Evolutionary conservation across 2,888 invertebrate genomes (phyloP).

Genomic region (Leptopilina drosophilae): DNA sequence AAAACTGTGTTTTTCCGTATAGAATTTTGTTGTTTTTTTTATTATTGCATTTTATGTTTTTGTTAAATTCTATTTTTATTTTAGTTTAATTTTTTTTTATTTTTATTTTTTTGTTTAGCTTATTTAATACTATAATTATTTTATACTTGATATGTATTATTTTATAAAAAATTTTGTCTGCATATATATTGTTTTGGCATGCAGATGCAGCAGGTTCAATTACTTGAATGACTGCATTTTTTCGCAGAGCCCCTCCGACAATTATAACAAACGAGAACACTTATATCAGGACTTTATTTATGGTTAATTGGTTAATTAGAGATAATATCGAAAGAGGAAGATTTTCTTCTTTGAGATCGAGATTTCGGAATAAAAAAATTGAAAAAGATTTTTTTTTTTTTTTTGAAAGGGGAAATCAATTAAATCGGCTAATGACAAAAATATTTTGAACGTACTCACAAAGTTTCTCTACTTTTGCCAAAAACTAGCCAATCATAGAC

Average conservation of each 20-base stretch:
- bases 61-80: too few species aligned
- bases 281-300: conserved; percentile 27
- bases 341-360: conserved; percentile 12
- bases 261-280: conserved; percentile 38
- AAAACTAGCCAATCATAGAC: too few species aligned
- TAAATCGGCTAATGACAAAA: too few species aligned
- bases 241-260: not conserved
- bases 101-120: too few species aligned
- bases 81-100: too few species aligned
- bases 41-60: too few species aligned
- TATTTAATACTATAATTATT: too few species aligned
- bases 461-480: too few species aligned
- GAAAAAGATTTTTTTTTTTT: not conserved
- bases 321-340: conserved; percentile 9
- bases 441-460: too few species aligned
- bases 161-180: not conserved
- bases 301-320: conserved; percentile 25
- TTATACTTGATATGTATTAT: too few species aligned
- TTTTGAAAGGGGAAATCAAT: not conserved
- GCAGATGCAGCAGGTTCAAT: not conserved
- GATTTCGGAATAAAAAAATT: conserved; percentile 12
- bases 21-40: too few species aligned
- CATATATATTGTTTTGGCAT: not conserved
- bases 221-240: conserved; percentile 33
- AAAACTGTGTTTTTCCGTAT: too few species aligned